These are phyloP conservation scores for Patagioenas fasciata DNA, from an alignment of 2,113 vertebrate genomes.

Conservation along the genomic window DNA sequence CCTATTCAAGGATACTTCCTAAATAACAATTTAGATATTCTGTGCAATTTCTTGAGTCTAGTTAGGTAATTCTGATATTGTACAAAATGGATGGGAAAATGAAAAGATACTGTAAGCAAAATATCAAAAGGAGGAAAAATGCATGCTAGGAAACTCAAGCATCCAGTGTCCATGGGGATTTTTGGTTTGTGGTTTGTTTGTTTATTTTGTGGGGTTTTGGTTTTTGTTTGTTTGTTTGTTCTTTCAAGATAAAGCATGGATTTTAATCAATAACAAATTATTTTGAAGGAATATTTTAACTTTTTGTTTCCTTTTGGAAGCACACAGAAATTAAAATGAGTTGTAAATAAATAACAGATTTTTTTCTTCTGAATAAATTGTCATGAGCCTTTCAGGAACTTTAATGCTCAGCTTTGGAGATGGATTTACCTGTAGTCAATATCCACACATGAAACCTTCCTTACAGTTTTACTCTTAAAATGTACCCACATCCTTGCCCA, in stretches of 20 bases:
- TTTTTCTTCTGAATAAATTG: background rate
- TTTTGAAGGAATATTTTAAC: background rate
- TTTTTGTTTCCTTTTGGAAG: background rate
- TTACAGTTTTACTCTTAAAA: background rate
- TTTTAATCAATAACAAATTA: background rate
- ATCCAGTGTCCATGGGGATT: background rate
- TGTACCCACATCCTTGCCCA: background rate
- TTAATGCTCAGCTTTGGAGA: background rate
- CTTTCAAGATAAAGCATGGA: background rate
- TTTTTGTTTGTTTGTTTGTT: background rate
- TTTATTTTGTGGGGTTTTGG: no score
- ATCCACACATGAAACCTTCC: background rate
- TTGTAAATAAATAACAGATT: background rate
- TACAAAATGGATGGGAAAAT: background rate
- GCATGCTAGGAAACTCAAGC: background rate
- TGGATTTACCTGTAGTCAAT: background rate
- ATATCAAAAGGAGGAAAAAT: background rate
- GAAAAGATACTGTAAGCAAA: background rate
- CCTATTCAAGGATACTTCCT: background rate
- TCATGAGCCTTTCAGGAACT: background rate
- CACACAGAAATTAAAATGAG: background rate
- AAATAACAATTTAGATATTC: background rate
- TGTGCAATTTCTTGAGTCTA: background rate
- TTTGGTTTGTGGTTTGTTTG: no score
- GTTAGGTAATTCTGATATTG: conserved; percentile 24